Conservation (phyloP, 2,113 vertebrate genomes). For the Dicentrarchus labrax region DNA sequence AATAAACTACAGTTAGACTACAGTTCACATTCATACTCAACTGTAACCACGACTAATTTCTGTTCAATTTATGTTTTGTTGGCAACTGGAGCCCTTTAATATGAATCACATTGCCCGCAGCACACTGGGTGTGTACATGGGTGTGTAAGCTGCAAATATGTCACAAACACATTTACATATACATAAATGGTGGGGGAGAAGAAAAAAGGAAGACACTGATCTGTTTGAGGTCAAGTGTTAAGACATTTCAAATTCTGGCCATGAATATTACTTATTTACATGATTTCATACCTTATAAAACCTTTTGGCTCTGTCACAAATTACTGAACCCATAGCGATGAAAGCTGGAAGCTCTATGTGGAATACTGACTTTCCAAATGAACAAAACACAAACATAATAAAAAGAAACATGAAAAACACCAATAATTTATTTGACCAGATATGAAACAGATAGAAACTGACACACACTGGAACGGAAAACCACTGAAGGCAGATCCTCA, state of each 20-base stretch:
- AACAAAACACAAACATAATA: not conserved
- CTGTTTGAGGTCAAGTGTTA: not conserved
- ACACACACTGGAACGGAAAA: not conserved
- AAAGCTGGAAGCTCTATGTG: not conserved
- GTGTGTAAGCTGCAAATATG: not conserved
- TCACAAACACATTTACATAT: not conserved
- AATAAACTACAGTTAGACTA: not conserved
- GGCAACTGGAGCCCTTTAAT: too few species aligned
- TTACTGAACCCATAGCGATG: too few species aligned
- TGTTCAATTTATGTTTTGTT: not conserved
- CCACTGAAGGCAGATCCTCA: not conserved
- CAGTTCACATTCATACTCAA: too few species aligned
- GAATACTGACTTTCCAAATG: not conserved
- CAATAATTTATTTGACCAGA: conserved; percentile 51
- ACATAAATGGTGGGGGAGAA: too few species aligned
- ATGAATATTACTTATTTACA: not conserved
- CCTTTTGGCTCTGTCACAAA: not conserved
- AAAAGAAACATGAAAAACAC: conserved; percentile 14
- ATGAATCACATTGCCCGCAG: not conserved
- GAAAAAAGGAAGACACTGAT: too few species aligned
- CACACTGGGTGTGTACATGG: not conserved
- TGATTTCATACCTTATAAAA: not conserved
- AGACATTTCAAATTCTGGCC: not conserved
- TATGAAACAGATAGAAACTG: conserved; percentile 11
- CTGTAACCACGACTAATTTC: not conserved